Conservation (phyloP, 2,113 vertebrate species). For the Lepus timidus region DNA sequence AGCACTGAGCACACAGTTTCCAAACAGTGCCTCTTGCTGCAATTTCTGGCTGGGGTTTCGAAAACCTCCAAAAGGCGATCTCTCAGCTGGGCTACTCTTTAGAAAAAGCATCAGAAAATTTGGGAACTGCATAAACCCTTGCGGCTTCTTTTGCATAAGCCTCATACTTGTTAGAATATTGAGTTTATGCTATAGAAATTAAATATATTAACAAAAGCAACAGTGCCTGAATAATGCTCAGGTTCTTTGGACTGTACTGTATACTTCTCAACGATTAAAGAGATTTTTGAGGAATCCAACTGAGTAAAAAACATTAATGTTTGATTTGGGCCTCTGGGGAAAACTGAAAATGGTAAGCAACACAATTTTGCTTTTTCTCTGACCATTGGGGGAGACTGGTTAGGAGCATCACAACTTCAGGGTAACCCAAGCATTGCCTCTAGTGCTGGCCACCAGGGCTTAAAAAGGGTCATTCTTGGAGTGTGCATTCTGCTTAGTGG, state of each 20-base stretch:
- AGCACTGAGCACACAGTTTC: background rate
- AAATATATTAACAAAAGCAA: background rate
- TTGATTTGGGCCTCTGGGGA: background rate
- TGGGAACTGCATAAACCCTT: background rate
- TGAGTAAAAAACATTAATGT: background rate
- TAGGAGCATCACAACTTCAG: background rate
- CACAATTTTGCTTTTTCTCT: background rate
- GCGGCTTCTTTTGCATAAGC: background rate
- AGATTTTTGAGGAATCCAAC: background rate
- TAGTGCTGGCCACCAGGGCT: too few species aligned
- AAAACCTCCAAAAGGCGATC: background rate
- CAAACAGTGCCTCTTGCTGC: background rate
- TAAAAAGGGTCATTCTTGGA: background rate
- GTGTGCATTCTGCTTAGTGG: too few species aligned
- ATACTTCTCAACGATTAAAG: background rate
- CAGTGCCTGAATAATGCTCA: background rate
- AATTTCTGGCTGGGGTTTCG: background rate
- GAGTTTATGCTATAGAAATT: background rate
- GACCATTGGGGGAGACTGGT: background rate
- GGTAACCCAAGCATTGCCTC: background rate
- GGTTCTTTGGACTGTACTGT: background rate
- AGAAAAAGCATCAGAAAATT: background rate
- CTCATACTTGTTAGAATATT: background rate
- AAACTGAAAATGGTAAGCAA: background rate
- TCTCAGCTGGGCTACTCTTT: background rate